These are phyloP conservation scores for Polypedilum vanderplanki DNA, from an alignment of 1,140 invertebrate genomes.

Conservation along the genomic window DNA sequence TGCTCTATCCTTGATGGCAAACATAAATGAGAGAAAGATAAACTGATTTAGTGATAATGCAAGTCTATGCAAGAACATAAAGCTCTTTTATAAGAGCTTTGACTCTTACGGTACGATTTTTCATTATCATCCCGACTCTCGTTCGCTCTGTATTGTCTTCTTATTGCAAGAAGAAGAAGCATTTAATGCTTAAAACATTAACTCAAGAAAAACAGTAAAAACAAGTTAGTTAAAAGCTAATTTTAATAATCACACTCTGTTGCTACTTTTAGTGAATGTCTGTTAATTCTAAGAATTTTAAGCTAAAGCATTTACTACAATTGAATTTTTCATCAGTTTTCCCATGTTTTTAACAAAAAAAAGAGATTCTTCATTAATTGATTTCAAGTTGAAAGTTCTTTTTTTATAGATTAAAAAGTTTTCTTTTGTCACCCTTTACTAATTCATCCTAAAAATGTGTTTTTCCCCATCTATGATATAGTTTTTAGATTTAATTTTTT, in stretches of 20 bases:
- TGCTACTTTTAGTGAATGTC: not conserved
- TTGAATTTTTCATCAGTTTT: not conserved
- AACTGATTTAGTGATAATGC: too few species aligned
- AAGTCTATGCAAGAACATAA: too few species aligned
- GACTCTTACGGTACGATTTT: too few species aligned
- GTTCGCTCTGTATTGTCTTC: not conserved
- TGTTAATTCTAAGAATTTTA: not conserved
- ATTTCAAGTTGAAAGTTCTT: not conserved
- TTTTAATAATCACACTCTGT: slow-evolving; percentile 16
- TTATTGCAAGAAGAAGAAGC: not conserved
- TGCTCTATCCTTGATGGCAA: too few species aligned
- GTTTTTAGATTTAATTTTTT: not conserved
- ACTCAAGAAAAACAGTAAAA: not conserved
- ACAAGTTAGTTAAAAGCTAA: not conserved
- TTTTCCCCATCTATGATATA: not conserved
- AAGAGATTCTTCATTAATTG: not conserved
- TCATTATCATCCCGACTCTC: too few species aligned
- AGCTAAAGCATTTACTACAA: slow-evolving; percentile 1
- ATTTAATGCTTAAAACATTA: not conserved
- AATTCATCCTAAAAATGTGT: not conserved
- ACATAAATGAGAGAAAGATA: too few species aligned
- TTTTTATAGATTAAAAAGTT: not conserved
- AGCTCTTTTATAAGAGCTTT: too few species aligned
- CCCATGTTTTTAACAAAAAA: not conserved
- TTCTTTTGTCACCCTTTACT: not conserved